phyloP scores from a whole-genome alignment of 2,888 invertebrate genomes.

The Chymomyza caudatula region DNA sequence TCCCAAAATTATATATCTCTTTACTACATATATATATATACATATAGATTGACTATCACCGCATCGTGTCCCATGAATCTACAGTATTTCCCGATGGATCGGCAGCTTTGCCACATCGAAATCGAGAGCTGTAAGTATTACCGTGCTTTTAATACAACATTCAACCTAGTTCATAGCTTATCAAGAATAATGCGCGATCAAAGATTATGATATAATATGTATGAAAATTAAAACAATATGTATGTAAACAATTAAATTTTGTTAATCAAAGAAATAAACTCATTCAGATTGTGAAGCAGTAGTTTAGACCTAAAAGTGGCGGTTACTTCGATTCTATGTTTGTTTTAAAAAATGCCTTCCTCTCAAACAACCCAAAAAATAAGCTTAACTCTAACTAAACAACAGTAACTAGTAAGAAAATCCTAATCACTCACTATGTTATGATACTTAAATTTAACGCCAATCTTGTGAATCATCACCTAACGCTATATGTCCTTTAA shows the following conservation, averaged over 20 bases:
- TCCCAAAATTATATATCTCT: background rate
- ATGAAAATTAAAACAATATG: slow-evolving; percentile 18
- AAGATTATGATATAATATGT: slow-evolving; percentile 7
- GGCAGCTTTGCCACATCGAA: slow-evolving; percentile 95
- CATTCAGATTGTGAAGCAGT: slow-evolving; percentile 65
- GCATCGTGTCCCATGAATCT: slow-evolving; percentile 97
- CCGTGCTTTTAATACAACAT: no score
- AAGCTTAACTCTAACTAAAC: background rate
- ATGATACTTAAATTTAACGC: no score
- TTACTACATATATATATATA: slow-evolving; percentile 19
- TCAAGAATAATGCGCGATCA: background rate
- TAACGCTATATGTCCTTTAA: no score
- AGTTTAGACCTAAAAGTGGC: slow-evolving; percentile 6
- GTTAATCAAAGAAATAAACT: slow-evolving; percentile 44
- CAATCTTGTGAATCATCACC: no score
- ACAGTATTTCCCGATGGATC: slow-evolving; percentile 97
- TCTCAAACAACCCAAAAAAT: background rate
- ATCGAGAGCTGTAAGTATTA: slow-evolving; percentile 97
- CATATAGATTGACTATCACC: slow-evolving; percentile 87
- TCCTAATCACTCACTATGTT: background rate
- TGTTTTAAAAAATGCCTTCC: background rate
- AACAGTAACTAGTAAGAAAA: slow-evolving; percentile 9
- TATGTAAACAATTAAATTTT: slow-evolving; percentile 15
- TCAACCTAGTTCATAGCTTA: no score
- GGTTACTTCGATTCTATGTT: background rate